Conservation (phyloP, 2,113 vertebrate genomes). For the Phyllostomus discolor region DNA sequence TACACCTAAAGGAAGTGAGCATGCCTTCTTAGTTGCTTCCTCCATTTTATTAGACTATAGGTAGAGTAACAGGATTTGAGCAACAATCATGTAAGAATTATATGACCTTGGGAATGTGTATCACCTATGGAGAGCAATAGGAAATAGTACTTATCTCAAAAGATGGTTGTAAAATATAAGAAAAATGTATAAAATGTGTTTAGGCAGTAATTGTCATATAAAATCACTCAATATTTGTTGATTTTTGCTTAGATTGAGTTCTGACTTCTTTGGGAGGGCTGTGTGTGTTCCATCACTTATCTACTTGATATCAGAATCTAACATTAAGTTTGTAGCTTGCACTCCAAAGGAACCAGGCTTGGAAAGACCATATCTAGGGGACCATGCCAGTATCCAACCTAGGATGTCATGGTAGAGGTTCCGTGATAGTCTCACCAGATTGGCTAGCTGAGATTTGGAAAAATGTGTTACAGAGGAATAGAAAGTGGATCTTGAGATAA, state of each 20-base stretch:
- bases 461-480: background rate
- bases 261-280: background rate
- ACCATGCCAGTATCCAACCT: background rate
- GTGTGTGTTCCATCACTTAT: background rate
- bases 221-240: background rate
- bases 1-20: background rate
- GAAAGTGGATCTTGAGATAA: background rate
- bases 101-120: background rate
- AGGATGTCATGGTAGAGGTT: background rate
- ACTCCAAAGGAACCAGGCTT: background rate
- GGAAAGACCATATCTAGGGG: background rate
- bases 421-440: background rate
- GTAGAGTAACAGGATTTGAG: background rate
- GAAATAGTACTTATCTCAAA: background rate
- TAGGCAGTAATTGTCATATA: background rate
- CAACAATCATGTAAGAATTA: background rate
- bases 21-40: background rate
- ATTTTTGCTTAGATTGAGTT: slow-evolving; percentile 5
- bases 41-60: background rate
- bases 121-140: background rate
- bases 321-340: background rate
- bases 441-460: background rate
- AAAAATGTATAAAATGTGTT: background rate
- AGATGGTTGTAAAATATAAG: background rate
- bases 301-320: background rate